A percentile compares a stretch with the other conserved stretches of the same genome.
These are phyloP conservation scores for Isichthys henryi DNA, from an alignment of 2,113 vertebrate genomes.

Conservation along the genomic window DNA sequence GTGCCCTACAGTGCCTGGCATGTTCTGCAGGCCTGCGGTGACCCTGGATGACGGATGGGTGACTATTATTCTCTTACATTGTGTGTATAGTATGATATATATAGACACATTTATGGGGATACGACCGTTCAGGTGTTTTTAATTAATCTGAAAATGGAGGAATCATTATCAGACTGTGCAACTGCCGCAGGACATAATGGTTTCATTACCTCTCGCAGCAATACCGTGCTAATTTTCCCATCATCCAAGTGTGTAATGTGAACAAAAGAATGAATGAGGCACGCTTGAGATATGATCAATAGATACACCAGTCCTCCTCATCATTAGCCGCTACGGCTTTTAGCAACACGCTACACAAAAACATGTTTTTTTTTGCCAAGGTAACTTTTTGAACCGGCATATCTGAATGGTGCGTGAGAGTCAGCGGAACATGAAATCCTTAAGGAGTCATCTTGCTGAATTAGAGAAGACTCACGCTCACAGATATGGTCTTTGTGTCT, in stretches of 20 bases:
- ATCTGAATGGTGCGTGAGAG: background rate
- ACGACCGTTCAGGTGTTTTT: background rate
- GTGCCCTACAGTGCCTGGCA: background rate
- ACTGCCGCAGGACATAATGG: background rate
- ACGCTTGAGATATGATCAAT: background rate
- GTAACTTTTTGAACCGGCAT: background rate
- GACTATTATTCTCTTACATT: background rate
- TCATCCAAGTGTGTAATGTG: background rate
- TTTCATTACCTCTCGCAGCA: background rate
- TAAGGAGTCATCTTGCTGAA: slow-evolving; percentile 30
- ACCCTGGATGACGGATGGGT: background rate
- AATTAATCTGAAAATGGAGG: background rate
- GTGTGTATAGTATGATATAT: background rate
- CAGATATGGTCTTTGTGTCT: slow-evolving; percentile 63
- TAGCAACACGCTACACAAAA: background rate
- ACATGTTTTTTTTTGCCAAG: background rate
- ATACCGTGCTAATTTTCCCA: slow-evolving; percentile 1
- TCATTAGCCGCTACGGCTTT: background rate
- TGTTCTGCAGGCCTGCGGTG: background rate
- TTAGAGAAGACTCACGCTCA: slow-evolving; percentile 65
- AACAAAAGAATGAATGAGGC: background rate
- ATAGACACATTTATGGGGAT: background rate
- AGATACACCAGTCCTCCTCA: background rate
- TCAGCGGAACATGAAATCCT: background rate
- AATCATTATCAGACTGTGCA: background rate